Evolutionary conservation across 2,888 invertebrate species (phyloP).

Genomic region (Athetis lepigone): DNA sequence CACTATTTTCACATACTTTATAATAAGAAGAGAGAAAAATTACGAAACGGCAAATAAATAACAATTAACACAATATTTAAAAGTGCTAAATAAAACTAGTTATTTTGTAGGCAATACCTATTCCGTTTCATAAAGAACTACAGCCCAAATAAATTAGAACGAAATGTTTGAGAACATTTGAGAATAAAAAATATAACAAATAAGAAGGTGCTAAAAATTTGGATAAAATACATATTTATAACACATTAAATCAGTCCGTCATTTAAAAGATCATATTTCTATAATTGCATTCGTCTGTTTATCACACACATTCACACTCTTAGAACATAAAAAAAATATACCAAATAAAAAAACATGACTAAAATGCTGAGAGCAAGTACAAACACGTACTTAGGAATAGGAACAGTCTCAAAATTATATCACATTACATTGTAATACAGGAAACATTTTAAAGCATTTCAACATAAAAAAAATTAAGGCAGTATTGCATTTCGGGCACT

Average conservation of each 20-base stretch:
- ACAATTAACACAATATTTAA: neutral
- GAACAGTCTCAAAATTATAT: conserved; percentile 24
- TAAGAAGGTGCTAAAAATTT: no score
- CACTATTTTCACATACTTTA: neutral
- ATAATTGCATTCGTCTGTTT: neutral
- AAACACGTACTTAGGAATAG: conserved; percentile 5
- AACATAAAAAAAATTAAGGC: conserved; percentile 30
- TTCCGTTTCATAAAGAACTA: neutral
- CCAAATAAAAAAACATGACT: conserved; percentile 1
- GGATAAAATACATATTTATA: no score
- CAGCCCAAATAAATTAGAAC: neutral
- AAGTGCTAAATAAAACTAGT: neutral
- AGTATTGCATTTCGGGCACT: conserved; percentile 47
- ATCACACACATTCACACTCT: neutral
- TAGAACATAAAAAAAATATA: neutral
- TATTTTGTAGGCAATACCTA: neutral
- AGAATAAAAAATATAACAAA: neutral
- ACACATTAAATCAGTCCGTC: no score
- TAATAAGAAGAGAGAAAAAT: conserved; percentile 4
- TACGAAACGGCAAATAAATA: neutral
- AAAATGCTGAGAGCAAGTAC: neutral
- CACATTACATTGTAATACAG: neutral
- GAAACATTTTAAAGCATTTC: neutral
- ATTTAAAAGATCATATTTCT: conserved; percentile 27
- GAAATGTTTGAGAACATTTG: neutral